Percentiles rank a stretch among this genome's conserved stretches.
These are phyloP conservation scores for Pelmatolapia mariae DNA, from an alignment of 2,113 vertebrate species.

Conservation along the genomic window DNA sequence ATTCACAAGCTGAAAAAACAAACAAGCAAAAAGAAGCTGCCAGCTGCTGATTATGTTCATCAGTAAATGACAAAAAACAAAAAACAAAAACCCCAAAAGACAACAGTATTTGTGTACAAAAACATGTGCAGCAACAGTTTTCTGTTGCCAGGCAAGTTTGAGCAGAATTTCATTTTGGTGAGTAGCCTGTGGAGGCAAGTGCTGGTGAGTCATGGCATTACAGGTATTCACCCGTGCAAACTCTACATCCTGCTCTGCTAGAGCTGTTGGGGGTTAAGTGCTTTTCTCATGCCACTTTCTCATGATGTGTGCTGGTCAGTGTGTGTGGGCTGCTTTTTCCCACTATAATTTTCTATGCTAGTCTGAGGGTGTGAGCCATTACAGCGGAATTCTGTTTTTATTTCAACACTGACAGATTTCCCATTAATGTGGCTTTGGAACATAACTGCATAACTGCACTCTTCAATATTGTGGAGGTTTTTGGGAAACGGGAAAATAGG, in stretches of 20 bases:
- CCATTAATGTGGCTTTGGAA: not conserved
- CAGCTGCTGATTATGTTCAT: not conserved
- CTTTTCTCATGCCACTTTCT: not conserved
- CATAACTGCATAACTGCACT: not conserved
- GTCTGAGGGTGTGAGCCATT: not conserved
- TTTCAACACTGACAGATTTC: not conserved
- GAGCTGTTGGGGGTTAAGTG: not conserved
- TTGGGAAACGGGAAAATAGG: not conserved
- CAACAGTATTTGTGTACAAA: not conserved
- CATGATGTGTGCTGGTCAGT: not conserved
- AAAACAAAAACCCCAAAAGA: accelerated
- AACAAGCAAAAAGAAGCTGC: not conserved
- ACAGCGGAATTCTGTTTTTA: not conserved
- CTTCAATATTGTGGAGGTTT: not conserved
- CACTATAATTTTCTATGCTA: not conserved
- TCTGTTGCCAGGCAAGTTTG: not conserved
- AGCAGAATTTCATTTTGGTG: not conserved
- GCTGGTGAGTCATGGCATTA: not conserved
- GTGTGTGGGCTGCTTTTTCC: not conserved
- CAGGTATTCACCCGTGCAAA: not conserved
- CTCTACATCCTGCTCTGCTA: not conserved
- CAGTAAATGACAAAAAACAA: not conserved
- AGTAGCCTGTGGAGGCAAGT: not conserved
- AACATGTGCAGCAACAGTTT: not conserved
- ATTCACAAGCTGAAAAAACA: not conserved